Base-by-base conservation (phyloP, 2,888 invertebrate genomes). In the Allygus modestus region DNA sequence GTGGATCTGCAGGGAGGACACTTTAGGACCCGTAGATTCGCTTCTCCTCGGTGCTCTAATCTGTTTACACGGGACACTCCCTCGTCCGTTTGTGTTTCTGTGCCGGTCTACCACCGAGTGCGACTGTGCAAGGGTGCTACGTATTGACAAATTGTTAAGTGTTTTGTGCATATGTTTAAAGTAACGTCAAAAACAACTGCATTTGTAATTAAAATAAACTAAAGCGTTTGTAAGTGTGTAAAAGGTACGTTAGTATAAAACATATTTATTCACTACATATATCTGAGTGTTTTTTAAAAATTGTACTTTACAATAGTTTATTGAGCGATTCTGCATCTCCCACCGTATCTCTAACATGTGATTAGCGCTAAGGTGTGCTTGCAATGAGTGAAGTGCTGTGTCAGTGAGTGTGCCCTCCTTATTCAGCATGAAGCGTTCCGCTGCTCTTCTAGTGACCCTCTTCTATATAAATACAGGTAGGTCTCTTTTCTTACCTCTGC, bases 381-480 rank as follows among this genome's bases (percentile, higher is more conserved):
- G n/a, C 58, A 2, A 58, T 58, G 58, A 31, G 33, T 69, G 9
- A 15, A 23, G 69, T 69, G 69, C 20, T 69, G 69, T 69, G 69
- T 20, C 31, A 31, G 69, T 69, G 69, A 33, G 69, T 23, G 9
- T 69, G 26, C 54, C 28, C 9, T 28, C 69, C 15, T 17, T 37
- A 17, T 5, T 37, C 69, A 69, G 26, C 69, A 69, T 69, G 69
- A 69, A 5, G 37, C 28, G 37, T 1, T 31, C 15, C 26, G 69
- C 69, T 31, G 69, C 69, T 69, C 69, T 69, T 31, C 69, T 69
- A 69, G 69, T 69, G 23, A 33, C 69, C 5, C n/a, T 69, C 69
- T 33, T 69, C 69, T 69, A 69, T 33, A 33, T 69, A 69, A 69
- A 69, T 69, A 69, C 69, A 69, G 69, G 69, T 69, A 69, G 17